Conservation (phyloP, 2,113 vertebrate species). For the Scortum barcoo region DNA sequence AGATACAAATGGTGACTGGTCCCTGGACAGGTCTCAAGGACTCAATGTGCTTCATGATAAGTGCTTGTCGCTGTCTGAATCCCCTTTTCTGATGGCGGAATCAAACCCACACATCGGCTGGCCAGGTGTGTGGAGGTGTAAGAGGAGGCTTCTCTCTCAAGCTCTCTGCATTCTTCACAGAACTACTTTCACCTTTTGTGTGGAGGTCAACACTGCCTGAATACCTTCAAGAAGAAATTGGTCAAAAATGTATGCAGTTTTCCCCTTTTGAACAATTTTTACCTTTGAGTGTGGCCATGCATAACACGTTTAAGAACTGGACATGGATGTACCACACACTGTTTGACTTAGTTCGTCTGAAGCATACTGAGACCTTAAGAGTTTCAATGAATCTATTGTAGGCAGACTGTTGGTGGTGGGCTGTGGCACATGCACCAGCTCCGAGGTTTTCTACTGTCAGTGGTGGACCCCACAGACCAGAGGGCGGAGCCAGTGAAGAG, state of each 20-base stretch:
- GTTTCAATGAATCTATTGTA: neutral
- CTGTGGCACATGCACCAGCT: neutral
- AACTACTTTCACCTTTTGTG: neutral
- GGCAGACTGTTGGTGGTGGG: neutral
- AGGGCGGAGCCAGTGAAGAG: neutral
- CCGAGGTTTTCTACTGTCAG: neutral
- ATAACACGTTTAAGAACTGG: neutral
- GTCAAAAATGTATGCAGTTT: neutral
- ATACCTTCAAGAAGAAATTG: neutral
- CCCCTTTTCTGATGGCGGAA: neutral
- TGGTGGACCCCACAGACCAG: neutral
- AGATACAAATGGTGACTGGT: neutral
- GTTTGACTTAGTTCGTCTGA: neutral
- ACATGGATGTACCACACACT: neutral
- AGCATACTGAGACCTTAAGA: neutral
- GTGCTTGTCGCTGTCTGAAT: neutral
- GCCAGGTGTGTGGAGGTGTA: neutral
- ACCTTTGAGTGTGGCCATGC: neutral
- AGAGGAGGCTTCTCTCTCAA: neutral
- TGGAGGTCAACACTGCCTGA: neutral
- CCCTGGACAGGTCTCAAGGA: neutral
- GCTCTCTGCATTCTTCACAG: neutral
- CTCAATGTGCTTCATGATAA: neutral
- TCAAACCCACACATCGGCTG: neutral
- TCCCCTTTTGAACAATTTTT: neutral